Conservation (phyloP, 2,797 vertebrate genomes). For the Choloepus didactylus region DNA sequence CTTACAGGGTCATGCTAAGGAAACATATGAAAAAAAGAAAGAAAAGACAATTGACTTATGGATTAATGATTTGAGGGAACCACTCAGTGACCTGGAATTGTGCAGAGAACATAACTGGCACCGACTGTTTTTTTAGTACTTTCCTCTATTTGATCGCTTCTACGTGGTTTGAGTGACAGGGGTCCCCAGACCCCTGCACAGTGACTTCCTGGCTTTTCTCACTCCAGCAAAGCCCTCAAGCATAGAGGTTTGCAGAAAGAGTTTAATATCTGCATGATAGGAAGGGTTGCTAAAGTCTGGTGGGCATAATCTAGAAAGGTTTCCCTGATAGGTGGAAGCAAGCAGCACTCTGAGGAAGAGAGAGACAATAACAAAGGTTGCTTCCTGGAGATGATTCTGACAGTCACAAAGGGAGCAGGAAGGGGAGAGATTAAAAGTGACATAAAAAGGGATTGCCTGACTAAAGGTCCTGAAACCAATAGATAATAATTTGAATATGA, state of each 20-base stretch:
- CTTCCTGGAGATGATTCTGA: conserved; percentile 40
- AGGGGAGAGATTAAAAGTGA: conserved; percentile 68
- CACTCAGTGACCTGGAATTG: neutral
- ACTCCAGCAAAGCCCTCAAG: neutral
- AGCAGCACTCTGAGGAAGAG: neutral
- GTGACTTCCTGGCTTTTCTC: neutral
- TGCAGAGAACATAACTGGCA: conserved; percentile 5
- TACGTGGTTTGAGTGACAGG: neutral
- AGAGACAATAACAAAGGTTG: neutral
- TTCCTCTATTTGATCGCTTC: neutral
- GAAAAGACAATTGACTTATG: conserved; percentile 36
- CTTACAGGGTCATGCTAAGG: conserved; percentile 18
- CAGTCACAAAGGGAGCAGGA: conserved; percentile 2
- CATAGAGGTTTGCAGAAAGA: neutral
- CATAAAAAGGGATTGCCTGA: conserved; percentile 61
- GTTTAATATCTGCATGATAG: neutral
- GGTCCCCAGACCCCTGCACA: neutral
- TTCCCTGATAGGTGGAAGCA: neutral
- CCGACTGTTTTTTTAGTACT: neutral
- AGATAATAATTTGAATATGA: conserved; percentile 76
- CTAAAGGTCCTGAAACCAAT: conserved; percentile 75
- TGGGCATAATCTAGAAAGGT: neutral
- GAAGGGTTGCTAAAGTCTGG: neutral
- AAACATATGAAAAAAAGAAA: neutral
- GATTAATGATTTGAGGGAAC: conserved; percentile 32